These are phyloP conservation scores for Chrysolina oricalcia DNA, from an alignment of 2,888 invertebrate genomes.

Conservation along the genomic window DNA sequence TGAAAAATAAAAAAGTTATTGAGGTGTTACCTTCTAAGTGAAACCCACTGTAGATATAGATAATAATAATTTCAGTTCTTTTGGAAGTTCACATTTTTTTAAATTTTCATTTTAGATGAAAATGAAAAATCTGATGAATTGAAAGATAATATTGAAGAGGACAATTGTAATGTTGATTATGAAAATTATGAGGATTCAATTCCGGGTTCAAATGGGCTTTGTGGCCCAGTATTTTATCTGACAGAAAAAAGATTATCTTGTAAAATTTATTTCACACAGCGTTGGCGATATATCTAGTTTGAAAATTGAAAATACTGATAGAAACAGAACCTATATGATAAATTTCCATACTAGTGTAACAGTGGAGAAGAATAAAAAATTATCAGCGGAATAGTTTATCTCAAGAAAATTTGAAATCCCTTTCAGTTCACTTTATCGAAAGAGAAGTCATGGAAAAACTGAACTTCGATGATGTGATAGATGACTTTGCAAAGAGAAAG, in stretches of 20 bases:
- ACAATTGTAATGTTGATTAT: conserved; percentile 34
- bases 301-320: conserved; percentile 27
- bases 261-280: conserved; percentile 26
- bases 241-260: conserved; percentile 29
- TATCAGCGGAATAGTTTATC: too few relatives aligned
- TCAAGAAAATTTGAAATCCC: too few relatives aligned
- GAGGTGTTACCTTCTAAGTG: conserved; percentile 29
- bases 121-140: conserved; percentile 30
- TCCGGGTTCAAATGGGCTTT: conserved; percentile 30
- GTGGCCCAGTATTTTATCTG: conserved; percentile 32
- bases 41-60: conserved; percentile 29
- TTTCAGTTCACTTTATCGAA: too few relatives aligned
- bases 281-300: conserved; percentile 33
- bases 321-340: conserved; percentile 11
- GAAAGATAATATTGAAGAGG: too few relatives aligned
- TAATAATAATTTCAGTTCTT: conserved; percentile 19
- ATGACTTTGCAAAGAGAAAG: too few relatives aligned
- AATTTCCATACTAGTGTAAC: conserved; percentile 17
- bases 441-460: too few relatives aligned
- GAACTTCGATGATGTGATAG: too few relatives aligned
- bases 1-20: conserved; percentile 28
- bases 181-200: conserved; percentile 32
- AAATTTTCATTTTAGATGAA: conserved; percentile 26
- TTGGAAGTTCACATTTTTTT: conserved; percentile 28
- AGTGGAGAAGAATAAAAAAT: too few relatives aligned